phyloP scores from a whole-genome alignment of 2,888 invertebrate genomes.

The Lochmaea capreae region DNA sequence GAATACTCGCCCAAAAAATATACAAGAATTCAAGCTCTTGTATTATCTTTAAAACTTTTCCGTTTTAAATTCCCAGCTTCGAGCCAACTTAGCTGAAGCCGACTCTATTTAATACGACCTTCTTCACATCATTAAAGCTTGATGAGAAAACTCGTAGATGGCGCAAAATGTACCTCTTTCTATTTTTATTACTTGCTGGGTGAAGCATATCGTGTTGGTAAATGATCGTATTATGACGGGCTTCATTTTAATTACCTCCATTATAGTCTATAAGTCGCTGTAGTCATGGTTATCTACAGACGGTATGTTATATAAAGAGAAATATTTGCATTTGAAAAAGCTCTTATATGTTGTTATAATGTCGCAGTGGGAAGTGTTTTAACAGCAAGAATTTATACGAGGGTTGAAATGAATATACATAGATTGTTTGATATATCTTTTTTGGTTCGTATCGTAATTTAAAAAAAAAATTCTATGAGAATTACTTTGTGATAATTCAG shows the following conservation, averaged over 20 bases:
- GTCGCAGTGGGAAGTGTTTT: conserved; percentile 8
- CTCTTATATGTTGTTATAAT: conserved; percentile 18
- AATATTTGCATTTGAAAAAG: conserved; percentile 30
- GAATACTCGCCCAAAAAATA: too few relatives aligned
- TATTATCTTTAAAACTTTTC: background rate
- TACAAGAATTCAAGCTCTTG: too few relatives aligned
- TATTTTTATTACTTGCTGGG: conserved; percentile 2
- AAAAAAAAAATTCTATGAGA: too few relatives aligned
- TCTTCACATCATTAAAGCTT: conserved; percentile 42
- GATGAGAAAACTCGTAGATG: conserved; percentile 50
- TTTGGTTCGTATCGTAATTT: too few relatives aligned
- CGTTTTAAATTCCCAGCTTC: background rate
- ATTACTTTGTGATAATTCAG: too few relatives aligned
- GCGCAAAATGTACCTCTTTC: conserved; percentile 43
- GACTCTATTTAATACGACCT: conserved; percentile 11
- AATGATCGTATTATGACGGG: conserved; percentile 20
- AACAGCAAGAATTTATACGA: background rate
- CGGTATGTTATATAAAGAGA: conserved; percentile 10
- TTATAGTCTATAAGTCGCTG: conserved; percentile 3
- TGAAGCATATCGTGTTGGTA: conserved; percentile 13
- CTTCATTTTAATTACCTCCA: conserved; percentile 21
- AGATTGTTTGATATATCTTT: background rate
- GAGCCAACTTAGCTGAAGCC: conserved; percentile 5
- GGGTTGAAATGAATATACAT: background rate
- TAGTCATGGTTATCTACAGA: conserved; percentile 13